These are phyloP conservation scores for Triplophysa rosa DNA, from an alignment of 2,113 vertebrate genomes.

Conservation along the genomic window DNA sequence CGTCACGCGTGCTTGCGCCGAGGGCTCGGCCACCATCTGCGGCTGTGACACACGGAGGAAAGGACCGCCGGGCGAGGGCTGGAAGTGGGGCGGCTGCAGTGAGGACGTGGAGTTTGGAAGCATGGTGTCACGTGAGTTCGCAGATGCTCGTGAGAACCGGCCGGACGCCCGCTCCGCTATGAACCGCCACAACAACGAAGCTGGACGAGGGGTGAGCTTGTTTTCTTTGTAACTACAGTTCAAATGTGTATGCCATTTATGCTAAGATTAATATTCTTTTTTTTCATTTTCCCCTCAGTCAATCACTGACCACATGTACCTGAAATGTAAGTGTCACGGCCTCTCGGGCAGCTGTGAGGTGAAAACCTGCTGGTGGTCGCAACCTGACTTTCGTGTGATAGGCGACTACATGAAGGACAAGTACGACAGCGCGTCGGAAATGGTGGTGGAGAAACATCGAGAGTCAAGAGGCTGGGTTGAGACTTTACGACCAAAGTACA, in stretches of 20 bases:
- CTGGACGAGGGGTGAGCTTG: conserved; percentile 85
- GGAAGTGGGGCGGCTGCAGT: conserved; percentile 99
- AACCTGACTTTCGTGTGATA: conserved; percentile 92
- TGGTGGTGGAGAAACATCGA: conserved; percentile 96
- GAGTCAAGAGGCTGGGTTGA: conserved; percentile 97
- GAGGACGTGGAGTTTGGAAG: conserved; percentile 95
- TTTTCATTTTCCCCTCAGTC: conserved; percentile 72
- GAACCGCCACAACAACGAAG: conserved; percentile 98
- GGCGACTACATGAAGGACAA: conserved; percentile 98
- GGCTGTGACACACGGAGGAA: conserved; percentile 92
- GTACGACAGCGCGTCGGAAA: conserved; percentile 97
- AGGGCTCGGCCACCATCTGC: conserved; percentile 90
- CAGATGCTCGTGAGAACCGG: conserved; percentile 91
- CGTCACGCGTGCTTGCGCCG: conserved; percentile 89
- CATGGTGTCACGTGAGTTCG: conserved; percentile 96
- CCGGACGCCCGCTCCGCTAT: conserved; percentile 95
- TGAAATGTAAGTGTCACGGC: conserved; percentile 96
- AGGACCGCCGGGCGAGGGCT: conserved; percentile 88
- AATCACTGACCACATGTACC: conserved; percentile 95
- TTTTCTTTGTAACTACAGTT: not conserved
- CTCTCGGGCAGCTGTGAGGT: conserved; percentile 97
- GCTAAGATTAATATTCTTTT: not conserved
- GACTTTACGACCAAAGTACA: conserved; percentile 91
- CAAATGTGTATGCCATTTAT: not conserved
- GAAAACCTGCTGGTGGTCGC: conserved; percentile 98